Evolutionary conservation across 2,113 vertebrate genomes (phyloP).

Genomic region (Malurus alboscapulatus): DNA sequence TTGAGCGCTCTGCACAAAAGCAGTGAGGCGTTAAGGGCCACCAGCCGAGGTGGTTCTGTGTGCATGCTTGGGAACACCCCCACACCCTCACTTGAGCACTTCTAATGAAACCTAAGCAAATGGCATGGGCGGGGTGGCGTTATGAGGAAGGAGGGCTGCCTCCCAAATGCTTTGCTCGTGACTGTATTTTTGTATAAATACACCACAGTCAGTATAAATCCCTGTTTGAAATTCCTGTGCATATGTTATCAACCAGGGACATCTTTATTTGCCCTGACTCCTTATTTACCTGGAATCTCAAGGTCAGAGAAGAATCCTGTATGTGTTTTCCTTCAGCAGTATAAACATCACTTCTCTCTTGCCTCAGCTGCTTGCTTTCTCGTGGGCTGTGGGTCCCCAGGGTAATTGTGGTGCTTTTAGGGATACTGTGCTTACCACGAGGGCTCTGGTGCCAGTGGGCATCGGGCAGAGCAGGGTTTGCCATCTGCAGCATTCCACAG

Average conservation of each 20-base stretch:
- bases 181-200: not conserved
- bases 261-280: not conserved
- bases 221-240: not conserved
- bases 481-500: not conserved
- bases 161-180: not conserved
- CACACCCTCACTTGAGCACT: not conserved
- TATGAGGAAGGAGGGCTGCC: not conserved
- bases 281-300: not conserved
- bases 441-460: not conserved
- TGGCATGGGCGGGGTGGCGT: rapidly evolving
- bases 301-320: not conserved
- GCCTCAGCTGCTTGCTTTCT: not conserved
- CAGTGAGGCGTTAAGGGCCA: rapidly evolving
- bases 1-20: not conserved
- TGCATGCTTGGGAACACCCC: not conserved
- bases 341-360: not conserved
- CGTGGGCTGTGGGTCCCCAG: not conserved
- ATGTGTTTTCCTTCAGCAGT: not conserved
- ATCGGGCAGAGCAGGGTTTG: not conserved
- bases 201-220: not conserved
- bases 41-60: not conserved
- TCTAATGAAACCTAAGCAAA: not conserved
- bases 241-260: not conserved
- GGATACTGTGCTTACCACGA: not conserved
- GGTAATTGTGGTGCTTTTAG: not conserved